phyloP scores from a whole-genome alignment of 2,888 invertebrate species.

The Proisotoma minuta region DNA sequence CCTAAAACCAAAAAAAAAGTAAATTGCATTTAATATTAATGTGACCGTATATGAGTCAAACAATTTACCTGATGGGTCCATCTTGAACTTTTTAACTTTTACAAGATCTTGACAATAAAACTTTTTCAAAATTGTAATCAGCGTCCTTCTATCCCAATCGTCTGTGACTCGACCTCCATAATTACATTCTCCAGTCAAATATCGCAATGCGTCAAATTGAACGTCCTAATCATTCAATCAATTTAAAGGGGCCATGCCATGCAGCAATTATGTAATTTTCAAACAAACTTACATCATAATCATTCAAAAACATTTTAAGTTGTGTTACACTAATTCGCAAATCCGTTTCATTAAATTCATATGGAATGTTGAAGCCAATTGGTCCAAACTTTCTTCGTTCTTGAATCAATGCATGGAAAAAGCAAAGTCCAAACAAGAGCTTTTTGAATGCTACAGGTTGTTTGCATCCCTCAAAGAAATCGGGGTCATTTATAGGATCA shows the following conservation, averaged over 20 bases:
- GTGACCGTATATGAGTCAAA: no score
- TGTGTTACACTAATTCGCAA: slow-evolving; percentile 82
- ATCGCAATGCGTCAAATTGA: slow-evolving; percentile 78
- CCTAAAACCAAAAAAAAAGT: no score
- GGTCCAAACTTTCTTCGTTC: slow-evolving; percentile 88
- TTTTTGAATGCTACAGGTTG: slow-evolving; percentile 68
- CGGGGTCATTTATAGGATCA: slow-evolving; percentile 80
- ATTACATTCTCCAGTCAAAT: slow-evolving; percentile 91
- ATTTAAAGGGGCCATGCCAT: no score
- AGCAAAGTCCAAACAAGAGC: slow-evolving; percentile 79
- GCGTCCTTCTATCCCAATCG: slow-evolving; percentile 85
- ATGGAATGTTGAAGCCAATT: slow-evolving; percentile 91
- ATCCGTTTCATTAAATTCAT: slow-evolving; percentile 95
- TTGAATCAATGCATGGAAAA: slow-evolving; percentile 86
- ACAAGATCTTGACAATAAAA: slow-evolving; percentile 72
- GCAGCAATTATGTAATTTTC: no score
- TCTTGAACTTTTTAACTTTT: slow-evolving; percentile 52
- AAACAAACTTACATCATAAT: slow-evolving; percentile 61
- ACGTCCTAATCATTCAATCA: no score
- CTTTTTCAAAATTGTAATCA: slow-evolving; percentile 72
- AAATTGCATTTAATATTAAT: no score
- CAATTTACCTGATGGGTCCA: slow-evolving; percentile 20
- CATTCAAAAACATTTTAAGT: slow-evolving; percentile 77
- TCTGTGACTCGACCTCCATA: slow-evolving; percentile 95
- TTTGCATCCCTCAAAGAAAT: slow-evolving; percentile 80